A percentile compares a stretch with the other conserved stretches of the same genome.
phyloP scores from a whole-genome alignment of 2,797 vertebrate species.

The Danio tinwini region DNA sequence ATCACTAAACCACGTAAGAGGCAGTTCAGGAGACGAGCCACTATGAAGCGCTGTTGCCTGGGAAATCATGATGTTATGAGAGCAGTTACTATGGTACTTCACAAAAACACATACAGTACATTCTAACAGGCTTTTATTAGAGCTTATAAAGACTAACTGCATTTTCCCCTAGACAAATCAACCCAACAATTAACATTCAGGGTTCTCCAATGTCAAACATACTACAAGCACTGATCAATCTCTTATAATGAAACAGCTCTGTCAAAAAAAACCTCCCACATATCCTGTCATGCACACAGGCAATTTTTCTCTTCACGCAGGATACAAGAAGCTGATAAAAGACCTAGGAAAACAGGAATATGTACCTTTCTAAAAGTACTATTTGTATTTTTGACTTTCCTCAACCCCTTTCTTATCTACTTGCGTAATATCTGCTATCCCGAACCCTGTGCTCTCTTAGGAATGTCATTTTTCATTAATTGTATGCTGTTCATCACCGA shows the following conservation, averaged over 20 bases:
- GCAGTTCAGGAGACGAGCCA: background rate
- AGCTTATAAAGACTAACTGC: background rate
- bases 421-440: constrained; percentile 10
- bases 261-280: background rate
- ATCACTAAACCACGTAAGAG: background rate
- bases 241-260: background rate
- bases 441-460: background rate
- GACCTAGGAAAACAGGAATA: constrained; percentile 33
- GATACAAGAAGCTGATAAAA: constrained; percentile 44
- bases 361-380: constrained; percentile 22
- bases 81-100: background rate
- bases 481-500: background rate
- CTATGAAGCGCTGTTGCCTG: background rate
- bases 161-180: background rate
- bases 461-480: constrained; percentile 7
- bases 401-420: constrained; percentile 22
- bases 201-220: background rate
- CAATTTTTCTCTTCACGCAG: constrained; percentile 36
- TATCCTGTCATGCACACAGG: constrained; percentile 24
- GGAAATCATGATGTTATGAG: background rate
- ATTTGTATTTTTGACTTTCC: constrained; percentile 41
- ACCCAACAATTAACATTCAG: background rate
- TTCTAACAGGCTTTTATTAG: background rate
- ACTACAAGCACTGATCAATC: background rate
- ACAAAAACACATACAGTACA: background rate